Base-by-base conservation (phyloP, 1,140 invertebrate species). In the Trialeurodes vaporariorum region DNA sequence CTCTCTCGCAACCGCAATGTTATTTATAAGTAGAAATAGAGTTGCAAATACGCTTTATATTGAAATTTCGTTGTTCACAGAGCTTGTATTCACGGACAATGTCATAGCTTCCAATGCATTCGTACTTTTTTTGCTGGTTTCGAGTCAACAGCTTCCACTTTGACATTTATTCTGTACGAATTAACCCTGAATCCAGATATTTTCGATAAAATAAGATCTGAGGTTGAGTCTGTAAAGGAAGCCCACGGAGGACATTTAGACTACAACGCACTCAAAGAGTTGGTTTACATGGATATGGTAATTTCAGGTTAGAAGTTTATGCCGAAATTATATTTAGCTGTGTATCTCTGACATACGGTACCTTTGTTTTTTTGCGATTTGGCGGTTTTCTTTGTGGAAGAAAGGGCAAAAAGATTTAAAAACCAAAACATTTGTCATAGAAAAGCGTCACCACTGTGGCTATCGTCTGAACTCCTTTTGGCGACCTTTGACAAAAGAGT, bases 71-170 rank as follows among this genome's bases (percentile, higher is more conserved):
- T 49, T 49, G 34, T 49, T 49, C 17, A 9, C 34, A 49, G 34
- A 49, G 5, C 5, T 49, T 49, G 5, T 49, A 49, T 59, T 85
- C 72, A 79, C 79, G 0, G 84, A 85, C 49, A 80, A 84, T n/a
- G 83, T 88, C 70, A 81, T 92, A 9, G 77, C 85, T 1, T 82
- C 84, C 0, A 85, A 89, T 70, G 82, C 83, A 12, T 75, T 62
- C n/a, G 63, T 74, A 0, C 76, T 76, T 59, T 75, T 76, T 11
- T 77, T 11, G 78, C 75, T 21, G 78, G 79, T 24, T 80, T 76
- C 62, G 79, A 80, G 70, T 78, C 78, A 1, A 74, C 77, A 2
- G 72, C 78, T 0, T 70, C 75, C 0, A 73, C 74, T 2, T 71
- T 73, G 0, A 73, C 73, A 0, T 74, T 67, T 59, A 58, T 40